Conservation (phyloP, 2,113 vertebrate species). For the Oplegnathus fasciatus region DNA sequence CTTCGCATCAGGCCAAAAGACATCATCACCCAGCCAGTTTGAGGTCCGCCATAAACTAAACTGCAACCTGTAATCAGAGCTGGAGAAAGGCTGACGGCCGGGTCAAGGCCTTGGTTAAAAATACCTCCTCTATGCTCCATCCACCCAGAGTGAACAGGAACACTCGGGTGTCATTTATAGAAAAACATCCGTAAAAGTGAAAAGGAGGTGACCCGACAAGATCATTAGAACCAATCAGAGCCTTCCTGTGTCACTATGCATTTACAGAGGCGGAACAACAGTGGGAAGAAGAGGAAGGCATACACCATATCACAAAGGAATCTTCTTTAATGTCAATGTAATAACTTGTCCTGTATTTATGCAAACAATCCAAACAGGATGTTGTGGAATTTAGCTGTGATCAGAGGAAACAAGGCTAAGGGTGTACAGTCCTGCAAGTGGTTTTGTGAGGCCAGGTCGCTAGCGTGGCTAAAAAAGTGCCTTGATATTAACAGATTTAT, state of each 20-base stretch:
- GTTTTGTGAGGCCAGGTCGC: background rate
- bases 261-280: background rate
- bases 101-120: conserved; percentile 54
- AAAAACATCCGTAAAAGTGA: background rate
- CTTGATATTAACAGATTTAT: background rate
- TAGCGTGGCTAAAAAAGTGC: too few species aligned
- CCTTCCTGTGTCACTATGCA: background rate
- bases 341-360: background rate
- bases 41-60: background rate
- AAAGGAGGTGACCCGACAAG: background rate
- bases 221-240: background rate
- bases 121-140: conserved; percentile 22
- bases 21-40: background rate
- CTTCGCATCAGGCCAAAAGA: conserved; percentile 20
- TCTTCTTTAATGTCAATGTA: background rate
- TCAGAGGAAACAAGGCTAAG: background rate
- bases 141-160: background rate
- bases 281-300: background rate
- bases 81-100: background rate
- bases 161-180: background rate
- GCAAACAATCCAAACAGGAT: background rate
- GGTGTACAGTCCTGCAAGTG: background rate
- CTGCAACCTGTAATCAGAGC: conserved; percentile 34
- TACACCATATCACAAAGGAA: background rate
- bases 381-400: too few species aligned